Conservation (phyloP, 2,888 invertebrate genomes). For the Lasioglossum morio region DNA sequence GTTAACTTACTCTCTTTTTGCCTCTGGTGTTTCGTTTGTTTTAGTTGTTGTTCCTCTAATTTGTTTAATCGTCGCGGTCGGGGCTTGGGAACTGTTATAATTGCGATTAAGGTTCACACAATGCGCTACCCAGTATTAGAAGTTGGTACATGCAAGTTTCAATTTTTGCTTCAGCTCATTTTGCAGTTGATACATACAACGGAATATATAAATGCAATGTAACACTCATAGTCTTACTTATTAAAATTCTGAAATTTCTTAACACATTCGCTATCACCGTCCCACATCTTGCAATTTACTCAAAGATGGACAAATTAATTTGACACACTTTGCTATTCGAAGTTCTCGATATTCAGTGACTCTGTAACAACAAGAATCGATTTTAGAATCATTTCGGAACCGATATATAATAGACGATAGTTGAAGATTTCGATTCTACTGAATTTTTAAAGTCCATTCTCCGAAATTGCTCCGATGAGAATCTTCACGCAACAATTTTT, state of each 20-base stretch:
- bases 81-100: not conserved
- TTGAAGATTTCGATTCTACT: not conserved
- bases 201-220: not conserved
- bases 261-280: no score
- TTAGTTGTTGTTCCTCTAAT: constrained; percentile 23
- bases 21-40: constrained; percentile 51
- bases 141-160: not conserved
- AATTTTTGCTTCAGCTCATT: not conserved
- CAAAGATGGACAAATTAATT: no score
- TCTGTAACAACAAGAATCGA: no score
- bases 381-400: no score
- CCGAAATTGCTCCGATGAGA: not conserved
- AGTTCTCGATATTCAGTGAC: no score
- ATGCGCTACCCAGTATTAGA: not conserved
- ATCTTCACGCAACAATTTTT: not conserved
- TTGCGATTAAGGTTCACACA: not conserved
- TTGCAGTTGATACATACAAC: not conserved
- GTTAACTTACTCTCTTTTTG: constrained; percentile 43
- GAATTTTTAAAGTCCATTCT: not conserved
- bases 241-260: no score
- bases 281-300: no score
- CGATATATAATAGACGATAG: no score
- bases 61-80: constrained; percentile 27
- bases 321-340: no score
- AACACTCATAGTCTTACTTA: not conserved